Evolutionary conservation across 2,113 vertebrate species (phyloP).

Genomic region (Sprattus sprattus): DNA sequence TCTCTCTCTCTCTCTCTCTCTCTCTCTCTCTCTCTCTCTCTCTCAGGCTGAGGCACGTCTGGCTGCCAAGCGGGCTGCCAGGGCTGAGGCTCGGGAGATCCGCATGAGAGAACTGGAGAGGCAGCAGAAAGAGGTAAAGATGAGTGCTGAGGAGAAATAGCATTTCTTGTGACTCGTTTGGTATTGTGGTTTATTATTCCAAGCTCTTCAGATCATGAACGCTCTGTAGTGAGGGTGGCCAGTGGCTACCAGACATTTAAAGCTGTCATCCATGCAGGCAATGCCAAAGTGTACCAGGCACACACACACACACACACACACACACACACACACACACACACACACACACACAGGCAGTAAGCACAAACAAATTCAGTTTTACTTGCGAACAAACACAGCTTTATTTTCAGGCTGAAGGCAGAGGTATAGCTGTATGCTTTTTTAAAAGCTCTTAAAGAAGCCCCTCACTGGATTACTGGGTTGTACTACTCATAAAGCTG

Average conservation of each 20-base stretch:
- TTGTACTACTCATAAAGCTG: background rate
- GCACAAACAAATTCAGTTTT: background rate
- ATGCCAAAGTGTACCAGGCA: too few relatives aligned
- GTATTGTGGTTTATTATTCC: too few relatives aligned
- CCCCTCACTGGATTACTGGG: conserved; percentile 31
- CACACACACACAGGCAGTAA: background rate
- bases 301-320: too few relatives aligned
- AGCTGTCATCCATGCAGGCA: background rate
- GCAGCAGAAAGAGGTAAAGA: conserved; percentile 87
- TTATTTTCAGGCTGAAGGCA: background rate
- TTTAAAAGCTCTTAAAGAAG: conserved; percentile 24
- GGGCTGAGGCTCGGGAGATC: conserved; percentile 88
- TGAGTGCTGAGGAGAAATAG: background rate
- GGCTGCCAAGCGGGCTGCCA: conserved; percentile 82
- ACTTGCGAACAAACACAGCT: background rate
- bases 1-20: background rate
- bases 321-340: too few relatives aligned
- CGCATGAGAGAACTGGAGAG: conserved; percentile 91
- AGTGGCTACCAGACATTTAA: background rate
- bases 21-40: background rate
- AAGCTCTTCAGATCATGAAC: background rate
- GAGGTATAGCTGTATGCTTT: background rate
- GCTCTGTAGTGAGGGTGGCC: background rate
- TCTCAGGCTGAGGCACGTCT: conserved; percentile 85
- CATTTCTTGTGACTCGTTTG: too few relatives aligned